A percentile compares a stretch with the other conserved stretches of the same genome.
phyloP scores from a whole-genome alignment of 2,113 vertebrate genomes.

The Hemibagrus wyckioides region DNA sequence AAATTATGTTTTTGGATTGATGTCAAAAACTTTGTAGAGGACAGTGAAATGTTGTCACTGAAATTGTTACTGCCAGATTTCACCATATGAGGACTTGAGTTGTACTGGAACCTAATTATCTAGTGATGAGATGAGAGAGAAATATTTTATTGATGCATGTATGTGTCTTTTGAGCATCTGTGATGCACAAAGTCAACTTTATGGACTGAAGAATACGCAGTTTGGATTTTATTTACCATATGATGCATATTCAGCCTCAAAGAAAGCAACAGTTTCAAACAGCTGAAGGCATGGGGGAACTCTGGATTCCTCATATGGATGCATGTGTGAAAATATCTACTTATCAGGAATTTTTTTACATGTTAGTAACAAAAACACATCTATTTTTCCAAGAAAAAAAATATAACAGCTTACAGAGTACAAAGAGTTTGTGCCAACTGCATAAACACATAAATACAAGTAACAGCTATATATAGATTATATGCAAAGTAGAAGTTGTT shows the following conservation, averaged over 20 bases:
- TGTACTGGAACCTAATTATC: conserved; percentile 33
- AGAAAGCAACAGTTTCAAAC: conserved; percentile 21
- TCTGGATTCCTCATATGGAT: background rate
- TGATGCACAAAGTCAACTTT: conserved; percentile 50
- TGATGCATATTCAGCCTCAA: conserved; percentile 50
- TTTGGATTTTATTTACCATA: conserved; percentile 44
- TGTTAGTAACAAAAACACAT: conserved; percentile 49
- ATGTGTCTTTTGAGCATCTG: conserved; percentile 51
- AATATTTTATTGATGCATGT: conserved; percentile 31
- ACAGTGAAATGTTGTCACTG: conserved; percentile 12
- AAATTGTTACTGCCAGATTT: conserved; percentile 42
- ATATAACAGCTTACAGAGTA: conserved; percentile 27
- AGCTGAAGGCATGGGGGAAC: background rate
- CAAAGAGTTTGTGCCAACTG: conserved; percentile 37
- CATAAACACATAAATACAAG: conserved; percentile 24
- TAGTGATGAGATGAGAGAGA: background rate
- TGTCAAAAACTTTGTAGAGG: conserved; percentile 27
- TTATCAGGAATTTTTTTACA: conserved; percentile 49
- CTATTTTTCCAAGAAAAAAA: conserved; percentile 49
- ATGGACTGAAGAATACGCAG: conserved; percentile 42
- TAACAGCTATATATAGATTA: conserved; percentile 31
- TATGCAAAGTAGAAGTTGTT: conserved; percentile 31
- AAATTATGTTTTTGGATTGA: conserved; percentile 34
- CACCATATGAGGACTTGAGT: conserved; percentile 25
- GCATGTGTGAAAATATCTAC: conserved; percentile 19